Percentiles rank a stretch among this genome's conserved stretches.
Evolutionary conservation across 2,888 invertebrate species (phyloP).

Genomic region (Adela reaumurella): DNA sequence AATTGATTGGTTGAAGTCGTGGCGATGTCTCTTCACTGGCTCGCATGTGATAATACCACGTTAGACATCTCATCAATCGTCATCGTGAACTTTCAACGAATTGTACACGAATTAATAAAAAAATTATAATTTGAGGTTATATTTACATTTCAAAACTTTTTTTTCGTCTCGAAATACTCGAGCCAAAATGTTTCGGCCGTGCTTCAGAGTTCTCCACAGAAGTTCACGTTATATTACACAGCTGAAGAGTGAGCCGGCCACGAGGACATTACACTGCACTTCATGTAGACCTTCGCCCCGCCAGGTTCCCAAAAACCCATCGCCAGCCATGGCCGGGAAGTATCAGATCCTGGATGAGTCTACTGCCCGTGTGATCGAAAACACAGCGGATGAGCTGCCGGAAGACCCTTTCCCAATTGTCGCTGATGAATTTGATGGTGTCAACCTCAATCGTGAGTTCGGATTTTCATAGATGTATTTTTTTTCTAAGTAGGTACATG

Average conservation of each 20-base stretch:
- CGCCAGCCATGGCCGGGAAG: conserved; percentile 53
- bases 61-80: too few relatives aligned
- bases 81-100: too few relatives aligned
- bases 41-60: too few relatives aligned
- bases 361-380: conserved; percentile 66
- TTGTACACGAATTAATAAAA: too few relatives aligned
- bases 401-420: conserved; percentile 27
- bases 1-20: too few relatives aligned
- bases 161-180: too few relatives aligned
- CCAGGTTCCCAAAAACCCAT: conserved; percentile 27
- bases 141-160: too few relatives aligned
- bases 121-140: too few relatives aligned
- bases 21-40: too few relatives aligned
- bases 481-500: too few relatives aligned
- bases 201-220: not conserved
- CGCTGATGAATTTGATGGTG: conserved; percentile 62
- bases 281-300: conserved; percentile 13
- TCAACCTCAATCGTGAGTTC: conserved; percentile 57
- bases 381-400: conserved; percentile 65
- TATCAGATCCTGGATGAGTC: conserved; percentile 69
- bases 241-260: not conserved
- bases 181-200: not conserved
- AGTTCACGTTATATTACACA: not conserved
- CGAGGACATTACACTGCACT: not conserved
- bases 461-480: too few relatives aligned